Conservation (phyloP, 2,888 invertebrate species). For the Nymphalis polychloros region DNA sequence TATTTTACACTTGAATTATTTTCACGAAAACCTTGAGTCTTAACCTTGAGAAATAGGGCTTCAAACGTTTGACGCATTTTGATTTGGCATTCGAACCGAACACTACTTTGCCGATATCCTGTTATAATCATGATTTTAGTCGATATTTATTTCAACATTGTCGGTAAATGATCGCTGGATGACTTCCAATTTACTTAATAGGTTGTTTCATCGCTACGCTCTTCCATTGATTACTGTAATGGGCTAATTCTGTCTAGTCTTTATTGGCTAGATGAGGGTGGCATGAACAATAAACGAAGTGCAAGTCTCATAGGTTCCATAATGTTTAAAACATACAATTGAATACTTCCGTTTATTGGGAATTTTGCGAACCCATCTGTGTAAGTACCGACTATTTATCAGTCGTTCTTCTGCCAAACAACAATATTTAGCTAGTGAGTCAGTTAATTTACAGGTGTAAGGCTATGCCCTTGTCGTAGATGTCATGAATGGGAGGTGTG, state of each 20-base stretch:
- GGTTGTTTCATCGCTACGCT: slow-evolving; percentile 10
- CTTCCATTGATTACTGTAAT: slow-evolving; percentile 1
- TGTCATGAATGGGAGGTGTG: too few relatives aligned
- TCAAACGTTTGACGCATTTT: slow-evolving; percentile 39
- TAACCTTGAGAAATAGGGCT: slow-evolving; percentile 13
- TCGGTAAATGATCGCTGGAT: slow-evolving; percentile 14
- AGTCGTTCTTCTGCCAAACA: too few relatives aligned
- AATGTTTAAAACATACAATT: too few relatives aligned
- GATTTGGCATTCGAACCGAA: slow-evolving; percentile 41
- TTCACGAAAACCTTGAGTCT: slow-evolving; percentile 17
- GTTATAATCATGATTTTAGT: slow-evolving; percentile 16
- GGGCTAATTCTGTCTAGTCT: neutral
- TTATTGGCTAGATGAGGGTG: neutral
- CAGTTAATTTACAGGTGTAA: too few relatives aligned
- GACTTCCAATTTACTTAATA: slow-evolving; percentile 19
- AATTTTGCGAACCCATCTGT: too few relatives aligned
- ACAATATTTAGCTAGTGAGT: too few relatives aligned
- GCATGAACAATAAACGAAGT: neutral
- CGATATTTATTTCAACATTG: slow-evolving; percentile 11
- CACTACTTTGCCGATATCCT: slow-evolving; percentile 35
- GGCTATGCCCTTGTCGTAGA: too few relatives aligned
- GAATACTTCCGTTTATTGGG: too few relatives aligned
- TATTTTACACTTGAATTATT: slow-evolving; percentile 13
- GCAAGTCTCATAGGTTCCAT: too few relatives aligned
- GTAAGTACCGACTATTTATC: too few relatives aligned